Evolutionary conservation across 37 sponge, comb jelly and placozoan species (phyloP).

Genomic region (Cladorhizidae sp.): DNA sequence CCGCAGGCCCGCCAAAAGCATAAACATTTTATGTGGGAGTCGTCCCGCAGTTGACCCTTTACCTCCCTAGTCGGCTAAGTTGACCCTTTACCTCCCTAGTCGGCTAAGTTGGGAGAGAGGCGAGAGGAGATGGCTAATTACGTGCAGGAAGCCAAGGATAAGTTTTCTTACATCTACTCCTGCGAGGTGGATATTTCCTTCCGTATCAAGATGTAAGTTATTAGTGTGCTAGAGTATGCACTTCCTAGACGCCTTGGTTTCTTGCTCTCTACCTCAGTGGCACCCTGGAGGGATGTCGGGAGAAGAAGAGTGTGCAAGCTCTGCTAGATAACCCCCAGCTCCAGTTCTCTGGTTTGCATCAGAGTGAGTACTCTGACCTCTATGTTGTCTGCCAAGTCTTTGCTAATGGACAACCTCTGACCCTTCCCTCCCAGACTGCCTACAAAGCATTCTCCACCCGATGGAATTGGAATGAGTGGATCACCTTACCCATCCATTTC

Average conservation of each 20-base stretch:
- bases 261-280: constrained; percentile 51
- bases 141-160: constrained; percentile 63
- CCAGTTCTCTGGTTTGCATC: constrained; percentile 86
- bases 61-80: no score
- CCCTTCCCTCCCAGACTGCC: constrained; percentile 84
- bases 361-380: constrained; percentile 86
- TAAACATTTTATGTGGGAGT: no score
- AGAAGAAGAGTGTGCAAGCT: constrained; percentile 66
- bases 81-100: no score
- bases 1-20: constrained; percentile 7
- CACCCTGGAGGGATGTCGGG: constrained; percentile 79
- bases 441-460: constrained; percentile 92
- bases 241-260: background rate
- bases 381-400: constrained; percentile 84
- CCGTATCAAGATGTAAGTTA: constrained; percentile 84
- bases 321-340: constrained; percentile 74
- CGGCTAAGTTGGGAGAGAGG: background rate
- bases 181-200: constrained; percentile 78
- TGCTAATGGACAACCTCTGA: constrained; percentile 77
- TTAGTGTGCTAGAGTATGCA: background rate
- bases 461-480: constrained; percentile 98
- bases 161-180: constrained; percentile 81
- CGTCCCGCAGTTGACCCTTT: no score
- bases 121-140: constrained; percentile 62
- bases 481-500: constrained; percentile 77